These are phyloP conservation scores for Carabus problematicus DNA, from an alignment of 2,888 invertebrate species.

Conservation along the genomic window DNA sequence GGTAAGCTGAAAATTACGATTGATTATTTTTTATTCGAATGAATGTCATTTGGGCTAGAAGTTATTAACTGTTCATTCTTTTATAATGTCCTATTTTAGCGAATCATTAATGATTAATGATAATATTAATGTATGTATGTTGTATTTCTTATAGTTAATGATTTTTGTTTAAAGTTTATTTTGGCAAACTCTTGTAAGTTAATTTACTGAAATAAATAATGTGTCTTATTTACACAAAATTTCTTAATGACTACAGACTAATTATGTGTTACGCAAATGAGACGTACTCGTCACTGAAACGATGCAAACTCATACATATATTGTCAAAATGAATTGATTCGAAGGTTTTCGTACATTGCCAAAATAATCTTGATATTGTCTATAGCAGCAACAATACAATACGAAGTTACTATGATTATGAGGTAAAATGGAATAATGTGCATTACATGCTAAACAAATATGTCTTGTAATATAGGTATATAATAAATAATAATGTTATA, in stretches of 20 bases:
- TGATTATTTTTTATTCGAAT: constrained; percentile 28
- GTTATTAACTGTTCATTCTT: constrained; percentile 12
- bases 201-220: background rate
- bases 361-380: too few relatives aligned
- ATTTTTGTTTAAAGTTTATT: background rate
- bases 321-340: too few relatives aligned
- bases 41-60: constrained; percentile 20
- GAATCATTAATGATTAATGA: constrained; percentile 10
- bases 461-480: too few relatives aligned
- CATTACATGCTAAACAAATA: too few relatives aligned
- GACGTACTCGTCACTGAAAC: too few relatives aligned
- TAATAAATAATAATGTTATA: too few relatives aligned
- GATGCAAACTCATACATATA: too few relatives aligned
- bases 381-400: too few relatives aligned
- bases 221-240: background rate
- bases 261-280: too few relatives aligned
- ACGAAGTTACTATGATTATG: too few relatives aligned
- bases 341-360: too few relatives aligned
- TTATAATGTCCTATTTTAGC: constrained; percentile 28
- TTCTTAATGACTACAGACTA: constrained; percentile 5
- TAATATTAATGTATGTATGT: background rate
- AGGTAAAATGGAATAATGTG: too few relatives aligned
- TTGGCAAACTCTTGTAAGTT: background rate
- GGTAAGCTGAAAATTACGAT: constrained; percentile 8
- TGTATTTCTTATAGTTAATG: background rate